Conservation (phyloP, 2,888 invertebrate species). For the Chymomyza caudatula region DNA sequence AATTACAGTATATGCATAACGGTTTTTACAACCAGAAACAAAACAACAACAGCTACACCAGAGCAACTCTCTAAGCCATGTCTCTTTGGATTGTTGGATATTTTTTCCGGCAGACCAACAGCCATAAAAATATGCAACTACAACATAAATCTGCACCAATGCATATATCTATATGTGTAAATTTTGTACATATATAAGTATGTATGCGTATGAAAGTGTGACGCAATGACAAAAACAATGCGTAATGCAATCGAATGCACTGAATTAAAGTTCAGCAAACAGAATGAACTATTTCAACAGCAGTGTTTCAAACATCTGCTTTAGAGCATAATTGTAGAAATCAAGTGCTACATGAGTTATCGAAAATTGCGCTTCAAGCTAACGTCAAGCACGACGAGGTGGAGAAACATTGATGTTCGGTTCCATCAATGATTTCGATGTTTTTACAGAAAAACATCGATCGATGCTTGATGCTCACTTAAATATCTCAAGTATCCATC, state of each 20-base stretch:
- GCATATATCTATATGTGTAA: slow-evolving; percentile 36
- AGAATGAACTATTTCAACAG: background rate
- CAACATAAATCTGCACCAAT: too few species aligned
- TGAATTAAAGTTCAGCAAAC: slow-evolving; percentile 2
- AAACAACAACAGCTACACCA: background rate
- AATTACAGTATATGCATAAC: slow-evolving; percentile 65
- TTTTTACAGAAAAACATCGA: too few species aligned
- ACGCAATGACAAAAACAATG: background rate
- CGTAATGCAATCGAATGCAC: slow-evolving; percentile 23
- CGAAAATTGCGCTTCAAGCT: too few species aligned
- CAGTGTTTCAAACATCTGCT: background rate
- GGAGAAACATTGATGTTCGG: too few species aligned
- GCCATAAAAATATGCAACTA: slow-evolving; percentile 50
- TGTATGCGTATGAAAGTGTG: slow-evolving; percentile 10
- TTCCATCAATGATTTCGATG: background rate
- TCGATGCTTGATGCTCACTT: too few species aligned
- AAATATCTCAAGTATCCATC: too few species aligned
- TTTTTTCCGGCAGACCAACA: slow-evolving; percentile 44
- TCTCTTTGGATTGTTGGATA: slow-evolving; percentile 25
- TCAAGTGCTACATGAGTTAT: too few species aligned
- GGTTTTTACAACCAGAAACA: slow-evolving; percentile 41
- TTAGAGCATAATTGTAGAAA: too few species aligned
- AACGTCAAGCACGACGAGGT: too few species aligned
- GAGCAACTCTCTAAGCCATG: slow-evolving; percentile 24
- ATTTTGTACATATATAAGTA: background rate